Evolutionary conservation across 2,888 invertebrate genomes (phyloP), one percentile per base, ranked within the genome.

Genomic region (Cerastoderma edule): DNA sequence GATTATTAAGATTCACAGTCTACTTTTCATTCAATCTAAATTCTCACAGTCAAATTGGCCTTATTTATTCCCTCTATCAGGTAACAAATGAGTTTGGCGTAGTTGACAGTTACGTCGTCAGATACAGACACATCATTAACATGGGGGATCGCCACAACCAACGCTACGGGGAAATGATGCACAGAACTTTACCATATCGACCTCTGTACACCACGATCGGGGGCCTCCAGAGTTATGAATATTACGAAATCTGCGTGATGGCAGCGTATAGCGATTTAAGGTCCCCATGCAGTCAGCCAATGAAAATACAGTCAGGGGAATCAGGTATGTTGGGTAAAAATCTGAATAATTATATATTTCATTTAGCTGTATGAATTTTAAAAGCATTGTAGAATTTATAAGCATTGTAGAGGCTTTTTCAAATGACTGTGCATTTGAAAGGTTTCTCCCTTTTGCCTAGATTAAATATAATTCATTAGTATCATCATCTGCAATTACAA

Each of bases 221-320:
- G 78, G 96, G 96, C 87, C 94, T 98, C 90, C 94, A 95, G 88
- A 97, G 97, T 93, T 97, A 95, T 94, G 96, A 96, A 84, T 95
- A 95, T 91, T 98, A 98, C 93, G 96, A 98, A 93, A 97, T 98
- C 94, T 97, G 98, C 94, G 95, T 98, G 85, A 95, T 97, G 90
- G 98, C 98, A 73, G 28, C 67, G 16, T 86, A 85, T 53, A 83
- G 84, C 8, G 73, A 83, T 16, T 73, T 82, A 16, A 69, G 70
- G 6, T 87, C 88, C 6, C 73, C 78, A 22, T 89, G 88, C 65
- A 88, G 88, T 73, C 82, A 80, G 48, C 80, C 85, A 19, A 72
- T 87, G 75, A 87, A 86, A 64, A 85, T 89, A 22, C 85, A 83
- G 56, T 87, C 89, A 1, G 76, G 78, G 10, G 83, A 84, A 70